These are phyloP conservation scores for Ormyrus pomaceus DNA, from an alignment of 2,888 invertebrate genomes.

Conservation along the genomic window DNA sequence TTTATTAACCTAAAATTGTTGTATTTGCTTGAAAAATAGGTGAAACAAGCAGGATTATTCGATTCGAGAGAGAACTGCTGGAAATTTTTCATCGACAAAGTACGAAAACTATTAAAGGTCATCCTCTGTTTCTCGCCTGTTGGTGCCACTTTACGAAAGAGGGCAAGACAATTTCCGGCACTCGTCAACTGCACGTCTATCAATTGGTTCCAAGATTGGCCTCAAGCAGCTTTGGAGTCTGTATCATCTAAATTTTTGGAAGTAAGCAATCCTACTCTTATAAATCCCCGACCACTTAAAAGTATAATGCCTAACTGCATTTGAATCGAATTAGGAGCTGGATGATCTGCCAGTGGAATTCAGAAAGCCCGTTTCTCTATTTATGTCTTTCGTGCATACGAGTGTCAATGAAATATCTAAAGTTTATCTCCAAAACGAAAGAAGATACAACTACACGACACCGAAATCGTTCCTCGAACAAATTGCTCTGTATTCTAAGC, in stretches of 20 bases:
- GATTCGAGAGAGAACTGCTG: slow-evolving; percentile 96
- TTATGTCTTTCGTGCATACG: slow-evolving; percentile 94
- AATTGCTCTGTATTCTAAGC: slow-evolving; percentile 87
- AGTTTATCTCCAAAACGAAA: slow-evolving; percentile 88
- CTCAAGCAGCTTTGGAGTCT: slow-evolving; percentile 91
- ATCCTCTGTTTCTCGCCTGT: slow-evolving; percentile 97
- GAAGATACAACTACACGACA: slow-evolving; percentile 95
- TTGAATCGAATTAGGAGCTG: slow-evolving; percentile 76
- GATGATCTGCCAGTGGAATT: slow-evolving; percentile 73
- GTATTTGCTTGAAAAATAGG: slow-evolving; percentile 72
- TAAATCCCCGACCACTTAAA: not conserved
- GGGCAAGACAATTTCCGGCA: slow-evolving; percentile 95
- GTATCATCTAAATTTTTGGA: slow-evolving; percentile 91
- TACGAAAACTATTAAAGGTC: slow-evolving; percentile 85
- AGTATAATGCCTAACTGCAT: not conserved
- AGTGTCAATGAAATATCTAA: slow-evolving; percentile 91
- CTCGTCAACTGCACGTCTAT: slow-evolving; percentile 94
- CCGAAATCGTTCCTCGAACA: slow-evolving; percentile 97
- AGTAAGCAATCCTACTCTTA: slow-evolving; percentile 71
- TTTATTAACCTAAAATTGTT: not conserved
- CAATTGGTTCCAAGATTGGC: slow-evolving; percentile 99
- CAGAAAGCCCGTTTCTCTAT: slow-evolving; percentile 82
- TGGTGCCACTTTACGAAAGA: slow-evolving; percentile 89
- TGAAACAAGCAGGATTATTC: slow-evolving; percentile 87
- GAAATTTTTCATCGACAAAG: slow-evolving; percentile 95